Conservation (phyloP, 2,888 invertebrate genomes). For the Stenichneumon culpator region DNA sequence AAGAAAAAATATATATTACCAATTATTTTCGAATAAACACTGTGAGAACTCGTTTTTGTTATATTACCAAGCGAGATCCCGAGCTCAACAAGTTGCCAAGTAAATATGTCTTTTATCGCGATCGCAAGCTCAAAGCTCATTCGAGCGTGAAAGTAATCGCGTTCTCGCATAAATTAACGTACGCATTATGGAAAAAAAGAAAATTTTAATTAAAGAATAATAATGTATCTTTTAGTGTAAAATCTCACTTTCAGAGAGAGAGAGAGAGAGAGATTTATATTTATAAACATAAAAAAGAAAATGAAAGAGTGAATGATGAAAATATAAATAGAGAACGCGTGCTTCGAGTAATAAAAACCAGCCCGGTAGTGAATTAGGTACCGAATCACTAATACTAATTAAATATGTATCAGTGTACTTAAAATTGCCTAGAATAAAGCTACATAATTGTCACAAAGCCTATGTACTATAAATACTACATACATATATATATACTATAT, state of each 20-base stretch:
- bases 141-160: slow-evolving; percentile 49
- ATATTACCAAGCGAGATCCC: slow-evolving; percentile 7
- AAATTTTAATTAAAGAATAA: neutral
- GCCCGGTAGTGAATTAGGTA: slow-evolving; percentile 85
- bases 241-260: slow-evolving; percentile 54
- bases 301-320: slow-evolving; percentile 62
- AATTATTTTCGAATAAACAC: neutral
- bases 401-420: slow-evolving; percentile 83
- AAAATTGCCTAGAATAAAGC: slow-evolving; percentile 84
- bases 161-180: slow-evolving; percentile 53
- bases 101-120: slow-evolving; percentile 29
- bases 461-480: slow-evolving; percentile 52
- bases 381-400: slow-evolving; percentile 84
- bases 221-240: slow-evolving; percentile 66
- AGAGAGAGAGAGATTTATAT: slow-evolving; percentile 28
- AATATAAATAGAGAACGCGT: slow-evolving; percentile 74
- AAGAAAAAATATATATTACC: slow-evolving; percentile 2
- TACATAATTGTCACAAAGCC: slow-evolving; percentile 78
- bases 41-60: slow-evolving; percentile 4
- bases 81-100: slow-evolving; percentile 49
- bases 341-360: slow-evolving; percentile 84
- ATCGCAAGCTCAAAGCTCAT: slow-evolving; percentile 30
- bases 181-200: neutral
- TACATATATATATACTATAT: slow-evolving; percentile 52
- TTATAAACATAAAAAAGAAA: slow-evolving; percentile 45